Percentiles rank a stretch among this genome's conserved stretches.
phyloP scores from a whole-genome alignment of 2,888 invertebrate genomes.

The Amblyjoppa fuscipennis region DNA sequence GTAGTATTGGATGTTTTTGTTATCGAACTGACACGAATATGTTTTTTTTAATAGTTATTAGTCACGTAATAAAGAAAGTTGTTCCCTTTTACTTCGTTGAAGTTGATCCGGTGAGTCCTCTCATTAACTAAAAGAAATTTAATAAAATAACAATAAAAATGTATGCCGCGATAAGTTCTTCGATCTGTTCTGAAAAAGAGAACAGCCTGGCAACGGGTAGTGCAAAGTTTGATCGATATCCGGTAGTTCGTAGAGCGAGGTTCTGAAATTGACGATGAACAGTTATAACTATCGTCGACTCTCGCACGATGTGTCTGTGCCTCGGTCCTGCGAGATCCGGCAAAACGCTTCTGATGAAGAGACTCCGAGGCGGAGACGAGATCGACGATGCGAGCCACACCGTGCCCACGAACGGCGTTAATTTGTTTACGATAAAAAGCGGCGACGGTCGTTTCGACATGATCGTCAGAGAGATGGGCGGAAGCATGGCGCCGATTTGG shows the following conservation, averaged over 20 bases:
- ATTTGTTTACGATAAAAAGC: constrained; percentile 89
- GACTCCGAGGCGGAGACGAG: constrained; percentile 90
- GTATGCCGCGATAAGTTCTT: too few relatives aligned
- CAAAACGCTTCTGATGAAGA: constrained; percentile 92
- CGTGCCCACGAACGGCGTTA: constrained; percentile 93
- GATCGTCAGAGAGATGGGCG: constrained; percentile 91
- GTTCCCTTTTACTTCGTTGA: constrained; percentile 44
- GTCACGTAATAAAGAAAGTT: constrained; percentile 55
- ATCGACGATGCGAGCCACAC: constrained; percentile 92
- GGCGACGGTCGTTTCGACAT: constrained; percentile 87
- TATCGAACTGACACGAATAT: constrained; percentile 42
- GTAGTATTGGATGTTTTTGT: constrained; percentile 54
- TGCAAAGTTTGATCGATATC: constrained; percentile 59
- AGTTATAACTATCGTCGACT: neutral
- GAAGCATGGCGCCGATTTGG: constrained; percentile 94
- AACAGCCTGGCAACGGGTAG: constrained; percentile 20
- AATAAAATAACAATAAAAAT: neutral
- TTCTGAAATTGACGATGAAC: neutral
- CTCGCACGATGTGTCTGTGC: constrained; percentile 87
- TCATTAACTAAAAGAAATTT: too few relatives aligned
- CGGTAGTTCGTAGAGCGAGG: neutral
- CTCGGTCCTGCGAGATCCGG: constrained; percentile 93
- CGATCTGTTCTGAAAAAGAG: neutral
- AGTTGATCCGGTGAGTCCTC: neutral
- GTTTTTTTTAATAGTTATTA: constrained; percentile 55